A percentile compares a stretch with the other conserved stretches of the same genome.
phyloP scores from a whole-genome alignment of 2,797 vertebrate species.

The Hoplostethus mediterraneus region DNA sequence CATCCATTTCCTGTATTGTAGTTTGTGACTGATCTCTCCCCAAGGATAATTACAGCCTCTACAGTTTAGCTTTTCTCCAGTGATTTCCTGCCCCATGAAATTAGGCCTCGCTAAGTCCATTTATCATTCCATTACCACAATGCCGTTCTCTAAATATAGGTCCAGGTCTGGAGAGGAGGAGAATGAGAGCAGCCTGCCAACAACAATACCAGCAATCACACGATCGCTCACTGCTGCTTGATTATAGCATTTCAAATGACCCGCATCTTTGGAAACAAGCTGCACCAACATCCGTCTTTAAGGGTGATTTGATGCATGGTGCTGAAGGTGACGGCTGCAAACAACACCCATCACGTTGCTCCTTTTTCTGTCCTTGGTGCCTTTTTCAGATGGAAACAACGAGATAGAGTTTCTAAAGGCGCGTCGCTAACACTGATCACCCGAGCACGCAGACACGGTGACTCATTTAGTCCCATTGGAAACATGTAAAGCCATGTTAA shows the following conservation, averaged over 20 bases:
- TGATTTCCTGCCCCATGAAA: constrained; percentile 83
- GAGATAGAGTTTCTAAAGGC: too few species aligned
- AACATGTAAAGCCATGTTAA: too few species aligned
- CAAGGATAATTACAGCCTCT: constrained; percentile 80
- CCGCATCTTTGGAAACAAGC: constrained; percentile 58
- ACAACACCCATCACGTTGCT: not conserved
- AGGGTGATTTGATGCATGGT: constrained; percentile 24
- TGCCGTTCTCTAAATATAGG: constrained; percentile 79
- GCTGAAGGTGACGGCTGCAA: not conserved
- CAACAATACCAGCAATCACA: constrained; percentile 74
- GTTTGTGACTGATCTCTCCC: constrained; percentile 79
- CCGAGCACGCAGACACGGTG: too few species aligned
- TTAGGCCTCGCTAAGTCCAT: constrained; percentile 78
- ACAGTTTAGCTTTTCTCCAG: constrained; percentile 79
- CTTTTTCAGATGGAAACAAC: too few species aligned
- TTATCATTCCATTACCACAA: constrained; percentile 81
- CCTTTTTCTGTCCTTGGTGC: too few species aligned
- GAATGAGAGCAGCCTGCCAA: constrained; percentile 61
- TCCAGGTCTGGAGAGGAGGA: constrained; percentile 61
- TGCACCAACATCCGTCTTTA: constrained; percentile 34
- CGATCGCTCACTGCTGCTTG: constrained; percentile 54
- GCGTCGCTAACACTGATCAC: too few species aligned
- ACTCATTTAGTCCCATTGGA: too few species aligned
- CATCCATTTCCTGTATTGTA: constrained; percentile 71
- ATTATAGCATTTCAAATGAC: constrained; percentile 71